A percentile compares a stretch with the other conserved stretches of the same genome.
phyloP scores from a whole-genome alignment of 2,888 invertebrate genomes.

The Glyphotaelius pellucidus region DNA sequence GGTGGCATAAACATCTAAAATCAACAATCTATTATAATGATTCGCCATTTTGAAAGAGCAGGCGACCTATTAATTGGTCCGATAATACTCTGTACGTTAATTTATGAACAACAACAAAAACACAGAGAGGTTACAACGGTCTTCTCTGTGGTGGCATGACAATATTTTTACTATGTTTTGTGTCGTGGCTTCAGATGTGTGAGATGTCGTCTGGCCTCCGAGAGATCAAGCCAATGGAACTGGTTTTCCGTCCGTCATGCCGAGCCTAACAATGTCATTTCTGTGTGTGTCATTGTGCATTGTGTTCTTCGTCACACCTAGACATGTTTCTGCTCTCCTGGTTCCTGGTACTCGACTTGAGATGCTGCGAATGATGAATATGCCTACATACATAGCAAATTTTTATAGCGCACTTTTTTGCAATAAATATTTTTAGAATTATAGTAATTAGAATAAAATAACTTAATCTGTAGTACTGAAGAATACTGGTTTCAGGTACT shows the following conservation, averaged over 20 bases:
- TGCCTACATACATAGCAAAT: background rate
- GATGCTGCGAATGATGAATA: background rate
- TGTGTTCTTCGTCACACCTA: slow-evolving; percentile 1
- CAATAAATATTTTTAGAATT: too few species aligned
- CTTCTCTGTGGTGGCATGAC: background rate
- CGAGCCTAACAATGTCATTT: slow-evolving; percentile 43
- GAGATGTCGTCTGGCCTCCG: slow-evolving; percentile 32
- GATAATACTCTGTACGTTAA: background rate
- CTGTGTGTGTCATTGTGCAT: slow-evolving; percentile 5
- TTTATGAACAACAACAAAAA: background rate
- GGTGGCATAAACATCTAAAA: background rate
- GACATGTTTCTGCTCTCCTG: background rate
- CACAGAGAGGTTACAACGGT: background rate
- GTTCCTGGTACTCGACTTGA: background rate
- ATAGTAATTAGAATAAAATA: too few species aligned
- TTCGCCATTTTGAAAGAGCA: background rate
- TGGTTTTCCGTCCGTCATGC: slow-evolving; percentile 42
- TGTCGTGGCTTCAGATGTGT: background rate
- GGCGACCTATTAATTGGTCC: background rate
- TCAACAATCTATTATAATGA: background rate
- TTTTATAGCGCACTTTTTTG: background rate
- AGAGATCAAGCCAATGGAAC: slow-evolving; percentile 51
- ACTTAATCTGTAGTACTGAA: too few species aligned
- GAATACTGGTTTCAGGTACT: too few species aligned
- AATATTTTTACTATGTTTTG: background rate